Percentiles rank a stretch among this genome's conserved stretches.
These are phyloP conservation scores for Cavia aperea DNA, from an alignment of 2,113 vertebrate species.

Conservation along the genomic window DNA sequence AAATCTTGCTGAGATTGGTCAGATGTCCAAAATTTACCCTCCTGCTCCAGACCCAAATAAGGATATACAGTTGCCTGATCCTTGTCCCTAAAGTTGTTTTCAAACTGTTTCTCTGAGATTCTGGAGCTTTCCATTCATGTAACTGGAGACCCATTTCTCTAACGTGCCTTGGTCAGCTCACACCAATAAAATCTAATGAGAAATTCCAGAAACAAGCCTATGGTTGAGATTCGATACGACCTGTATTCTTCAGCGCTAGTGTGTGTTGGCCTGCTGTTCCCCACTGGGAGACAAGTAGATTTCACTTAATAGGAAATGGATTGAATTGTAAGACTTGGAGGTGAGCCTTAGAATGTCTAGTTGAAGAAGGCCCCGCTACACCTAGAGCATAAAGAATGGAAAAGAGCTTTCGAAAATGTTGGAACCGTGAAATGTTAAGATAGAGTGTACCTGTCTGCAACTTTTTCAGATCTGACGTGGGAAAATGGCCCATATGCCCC, in stretches of 20 bases:
- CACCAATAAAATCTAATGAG: constrained; percentile 34
- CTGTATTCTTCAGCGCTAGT: constrained; percentile 6
- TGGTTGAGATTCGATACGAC: constrained; percentile 19
- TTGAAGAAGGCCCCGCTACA: neutral
- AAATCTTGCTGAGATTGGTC: neutral
- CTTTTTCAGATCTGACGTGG: neutral
- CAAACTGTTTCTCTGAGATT: constrained; percentile 18
- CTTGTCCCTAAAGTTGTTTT: neutral
- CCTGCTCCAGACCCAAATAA: constrained; percentile 12
- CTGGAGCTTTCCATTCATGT: constrained; percentile 11
- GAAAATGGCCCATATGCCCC: neutral
- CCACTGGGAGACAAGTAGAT: neutral
- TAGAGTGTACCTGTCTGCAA: neutral
- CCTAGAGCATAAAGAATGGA: constrained; percentile 2
- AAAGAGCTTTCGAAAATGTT: neutral
- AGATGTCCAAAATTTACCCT: neutral
- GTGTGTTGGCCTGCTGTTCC: neutral
- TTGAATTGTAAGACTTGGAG: constrained; percentile 31
- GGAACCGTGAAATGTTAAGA: neutral
- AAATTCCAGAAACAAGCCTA: constrained; percentile 19
- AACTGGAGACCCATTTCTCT: neutral
- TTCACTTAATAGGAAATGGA: constrained; percentile 33
- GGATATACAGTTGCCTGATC: neutral
- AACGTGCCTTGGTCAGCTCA: neutral
- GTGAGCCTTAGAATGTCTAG: neutral